Conservation (phyloP, 2,888 invertebrate genomes). For the Melinaea menophilus region DNA sequence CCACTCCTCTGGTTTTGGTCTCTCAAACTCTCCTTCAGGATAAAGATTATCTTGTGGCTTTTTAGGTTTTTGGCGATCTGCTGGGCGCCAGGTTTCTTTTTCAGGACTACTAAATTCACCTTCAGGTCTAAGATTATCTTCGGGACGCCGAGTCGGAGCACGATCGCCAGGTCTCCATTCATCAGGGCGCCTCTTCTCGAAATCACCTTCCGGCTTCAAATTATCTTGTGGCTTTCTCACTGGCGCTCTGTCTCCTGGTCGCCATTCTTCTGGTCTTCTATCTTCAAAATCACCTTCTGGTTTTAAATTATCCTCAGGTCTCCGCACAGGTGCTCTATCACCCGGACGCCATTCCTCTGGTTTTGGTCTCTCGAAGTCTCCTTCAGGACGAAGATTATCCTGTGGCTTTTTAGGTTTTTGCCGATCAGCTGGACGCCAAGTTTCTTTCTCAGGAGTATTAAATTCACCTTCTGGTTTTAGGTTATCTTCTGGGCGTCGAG, state of each 20-base stretch:
- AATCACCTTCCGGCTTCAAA: slow-evolving; percentile 40
- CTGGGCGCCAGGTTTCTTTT: slow-evolving; percentile 57
- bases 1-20: slow-evolving; percentile 62
- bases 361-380: slow-evolving; percentile 73
- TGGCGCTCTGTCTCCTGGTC: slow-evolving; percentile 71
- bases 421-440: slow-evolving; percentile 45
- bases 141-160: slow-evolving; percentile 56
- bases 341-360: slow-evolving; percentile 70
- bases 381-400: slow-evolving; percentile 77
- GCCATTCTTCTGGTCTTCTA: slow-evolving; percentile 60
- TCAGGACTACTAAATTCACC: slow-evolving; percentile 72
- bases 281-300: slow-evolving; percentile 76
- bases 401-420: slow-evolving; percentile 46
- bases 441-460: slow-evolving; percentile 50
- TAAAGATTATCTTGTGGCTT: slow-evolving; percentile 77
- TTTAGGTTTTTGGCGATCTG: slow-evolving; percentile 56
- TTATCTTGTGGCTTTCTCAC: slow-evolving; percentile 77
- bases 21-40: slow-evolving; percentile 77
- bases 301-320: slow-evolving; percentile 75
- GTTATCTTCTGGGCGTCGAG: slow-evolving; percentile 52
- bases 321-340: slow-evolving; percentile 51
- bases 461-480: slow-evolving; percentile 65
- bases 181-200: slow-evolving; percentile 54
- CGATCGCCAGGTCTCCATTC: slow-evolving; percentile 60
- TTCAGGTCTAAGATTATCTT: slow-evolving; percentile 73